Base-by-base conservation (phyloP, 1,140 invertebrate genomes). In the Sycophaga agraensis region DNA sequence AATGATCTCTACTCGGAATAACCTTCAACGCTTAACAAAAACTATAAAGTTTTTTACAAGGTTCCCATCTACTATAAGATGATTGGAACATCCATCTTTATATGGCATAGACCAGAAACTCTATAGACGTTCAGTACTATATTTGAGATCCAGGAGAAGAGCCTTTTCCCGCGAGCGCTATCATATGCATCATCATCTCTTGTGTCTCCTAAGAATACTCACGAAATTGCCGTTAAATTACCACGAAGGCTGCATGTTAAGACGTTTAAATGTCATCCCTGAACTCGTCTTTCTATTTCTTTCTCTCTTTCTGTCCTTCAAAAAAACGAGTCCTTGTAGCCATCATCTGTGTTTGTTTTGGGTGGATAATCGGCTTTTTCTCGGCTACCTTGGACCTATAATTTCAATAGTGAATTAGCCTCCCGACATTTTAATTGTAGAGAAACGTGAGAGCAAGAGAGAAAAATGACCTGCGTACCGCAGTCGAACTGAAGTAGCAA, bases 181-280 rank as follows among this genome's bases (percentile, higher is more conserved):
- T 56, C 40, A 17, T 37, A 14, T 22, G 11, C n/a, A 35, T 37
- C 55, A n/a, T 22, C 22, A 19, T 46, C 22, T 24, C 28, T 56
- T n/a, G n/a, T n/a, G n/a, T n/a, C n/a, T 45, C 3, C 37, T 4
- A 6, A 58, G 28, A 26, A 49, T 24, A 31, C 46, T 28, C 16
- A 28, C 28, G 14, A 45, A 59, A 59, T 59, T 42, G 48, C 26
- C 57, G 48, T 59, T 59, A 59, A 59, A 59, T 59, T 59, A 37
- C 48, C 57, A 51, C 24, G 57, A 59, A 59, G 39, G 43, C 37
- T 24, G 14, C 19, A 9, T 9, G 14, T n/a, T n/a, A n/a, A n/a
- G n/a, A n/a, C n/a, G n/a, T n/a, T n/a, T n/a, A n/a, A n/a, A n/a
- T n/a, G n/a, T n/a, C n/a, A n/a, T 17, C n/a, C 21, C n/a, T 6